Base-by-base conservation (phyloP, 2,888 invertebrate species). In the Caenorhabditis sp. region DNA sequence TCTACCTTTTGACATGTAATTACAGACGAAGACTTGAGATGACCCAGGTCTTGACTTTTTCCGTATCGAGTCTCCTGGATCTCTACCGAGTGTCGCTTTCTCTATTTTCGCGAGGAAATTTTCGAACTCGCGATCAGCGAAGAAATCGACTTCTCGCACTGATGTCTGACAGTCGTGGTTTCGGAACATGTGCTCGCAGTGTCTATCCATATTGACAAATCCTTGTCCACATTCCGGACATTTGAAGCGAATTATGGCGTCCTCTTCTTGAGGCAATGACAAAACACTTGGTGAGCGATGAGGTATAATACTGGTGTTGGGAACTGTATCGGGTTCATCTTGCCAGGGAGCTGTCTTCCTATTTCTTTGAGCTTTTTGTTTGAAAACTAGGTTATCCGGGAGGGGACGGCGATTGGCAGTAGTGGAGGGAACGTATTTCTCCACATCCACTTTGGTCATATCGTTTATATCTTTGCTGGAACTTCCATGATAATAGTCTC, bases 211-310 rank as follows among this genome's bases (percentile, higher is more conserved):
- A 4, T 22, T 61, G 3, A 74, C 7, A 12, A 79, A 79, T 12
- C 74, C 68, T 3, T 47, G 58, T 14, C 26, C 63, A 44, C 82
- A 83, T 66, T 83, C 82, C 19, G 74, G 58, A 31, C 82, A 83
- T 38, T 70, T 70, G 56, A 81, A 70, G 4, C 75, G 63, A 7
- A 76, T 22, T 0, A 24, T 10, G 16, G 59, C 19, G 8, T 66
- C 66, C 5, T 72, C 73, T 8, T 41, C 49, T 3, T 51, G 35
- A 0, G 16, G 8, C 24, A 44, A 49, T 19, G 44, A 49, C 26
- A 70, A 10, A 10, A 72, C 24, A 31, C 58, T 66, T 35, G 31
- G 5, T 10, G 38, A 38, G 12, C 38, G 6, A 38, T 38, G 38
- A 10, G 38, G 6, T 2, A 38, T 54, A 7, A 19, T 7, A 26